Percentiles rank a stretch among this genome's conserved stretches.
phyloP scores from a whole-genome alignment of 2,888 invertebrate genomes.

The Drosophila kuntzei region DNA sequence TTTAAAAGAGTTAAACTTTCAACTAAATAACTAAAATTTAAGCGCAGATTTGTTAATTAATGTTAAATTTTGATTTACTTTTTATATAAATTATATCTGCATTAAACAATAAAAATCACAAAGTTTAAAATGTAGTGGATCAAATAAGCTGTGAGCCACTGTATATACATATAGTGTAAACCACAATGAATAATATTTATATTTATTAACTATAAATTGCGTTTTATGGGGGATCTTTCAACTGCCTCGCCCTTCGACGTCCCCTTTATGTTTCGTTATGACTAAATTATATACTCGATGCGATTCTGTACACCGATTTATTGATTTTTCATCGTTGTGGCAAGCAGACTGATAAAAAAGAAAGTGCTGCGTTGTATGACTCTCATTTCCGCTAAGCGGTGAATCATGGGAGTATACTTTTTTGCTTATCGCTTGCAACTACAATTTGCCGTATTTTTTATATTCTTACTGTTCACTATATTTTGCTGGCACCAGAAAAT shows the following conservation, averaged over 20 bases:
- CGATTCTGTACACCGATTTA: conserved; percentile 53
- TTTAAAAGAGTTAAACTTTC: too few relatives aligned
- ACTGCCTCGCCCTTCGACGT: conserved; percentile 3
- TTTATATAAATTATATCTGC: too few relatives aligned
- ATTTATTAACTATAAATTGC: background rate
- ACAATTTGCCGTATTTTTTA: background rate
- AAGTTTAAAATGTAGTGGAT: too few relatives aligned
- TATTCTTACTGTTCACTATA: background rate
- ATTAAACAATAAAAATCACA: too few relatives aligned
- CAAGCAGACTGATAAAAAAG: conserved; percentile 46
- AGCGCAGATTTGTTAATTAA: too few relatives aligned
- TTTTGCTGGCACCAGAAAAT: conserved; percentile 6
- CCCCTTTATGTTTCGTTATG: conserved; percentile 28
- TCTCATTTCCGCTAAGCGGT: background rate
- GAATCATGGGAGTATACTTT: background rate
- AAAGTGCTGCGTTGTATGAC: conserved; percentile 69
- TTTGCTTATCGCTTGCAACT: background rate
- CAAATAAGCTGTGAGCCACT: too few relatives aligned
- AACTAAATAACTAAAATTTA: too few relatives aligned
- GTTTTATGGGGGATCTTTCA: conserved; percentile 1
- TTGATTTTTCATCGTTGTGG: conserved; percentile 65
- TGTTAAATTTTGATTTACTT: too few relatives aligned
- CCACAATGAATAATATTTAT: background rate
- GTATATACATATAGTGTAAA: background rate
- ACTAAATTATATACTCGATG: conserved; percentile 35